phyloP scores from a whole-genome alignment of 2,888 invertebrate genomes.

The Tanypteryx hageni region DNA sequence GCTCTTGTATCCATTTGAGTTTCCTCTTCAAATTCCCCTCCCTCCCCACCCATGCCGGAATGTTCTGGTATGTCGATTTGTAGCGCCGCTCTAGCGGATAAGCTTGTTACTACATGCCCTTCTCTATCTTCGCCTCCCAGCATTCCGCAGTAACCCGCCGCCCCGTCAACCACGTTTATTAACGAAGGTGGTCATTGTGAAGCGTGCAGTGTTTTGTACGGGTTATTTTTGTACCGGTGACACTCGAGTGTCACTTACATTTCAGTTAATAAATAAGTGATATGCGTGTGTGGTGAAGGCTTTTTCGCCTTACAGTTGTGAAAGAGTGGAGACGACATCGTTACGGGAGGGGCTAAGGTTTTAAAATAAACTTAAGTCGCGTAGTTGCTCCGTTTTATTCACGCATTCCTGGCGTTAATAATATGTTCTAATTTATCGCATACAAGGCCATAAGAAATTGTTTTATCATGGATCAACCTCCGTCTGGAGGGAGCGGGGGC shows the following conservation, averaged over 20 bases:
- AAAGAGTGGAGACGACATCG: background rate
- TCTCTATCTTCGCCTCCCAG: conserved; percentile 37
- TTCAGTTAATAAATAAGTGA: background rate
- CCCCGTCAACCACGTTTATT: conserved; percentile 54
- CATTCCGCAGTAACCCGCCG: conserved; percentile 26
- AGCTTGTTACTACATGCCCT: conserved; percentile 27
- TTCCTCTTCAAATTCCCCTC: conserved; percentile 18
- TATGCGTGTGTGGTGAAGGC: background rate
- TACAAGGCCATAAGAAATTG: background rate
- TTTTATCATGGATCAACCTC: conserved; percentile 28
- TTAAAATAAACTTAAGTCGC: background rate
- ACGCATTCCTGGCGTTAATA: background rate
- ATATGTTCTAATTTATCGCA: background rate
- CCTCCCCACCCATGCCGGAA: conserved; percentile 21
- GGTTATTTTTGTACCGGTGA: conserved; percentile 33
- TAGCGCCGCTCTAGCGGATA: conserved; percentile 56
- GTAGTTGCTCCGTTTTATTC: background rate
- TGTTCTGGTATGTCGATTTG: conserved; percentile 55
- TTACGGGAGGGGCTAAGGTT: background rate
- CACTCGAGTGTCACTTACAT: background rate
- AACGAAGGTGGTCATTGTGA: background rate
- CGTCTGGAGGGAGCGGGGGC: conserved; percentile 38
- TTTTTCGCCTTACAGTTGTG: background rate
- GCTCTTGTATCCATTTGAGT: background rate
- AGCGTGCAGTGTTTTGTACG: background rate